Evolutionary conservation across 2,797 vertebrate genomes (phyloP).

Genomic region (Mycteria americana): DNA sequence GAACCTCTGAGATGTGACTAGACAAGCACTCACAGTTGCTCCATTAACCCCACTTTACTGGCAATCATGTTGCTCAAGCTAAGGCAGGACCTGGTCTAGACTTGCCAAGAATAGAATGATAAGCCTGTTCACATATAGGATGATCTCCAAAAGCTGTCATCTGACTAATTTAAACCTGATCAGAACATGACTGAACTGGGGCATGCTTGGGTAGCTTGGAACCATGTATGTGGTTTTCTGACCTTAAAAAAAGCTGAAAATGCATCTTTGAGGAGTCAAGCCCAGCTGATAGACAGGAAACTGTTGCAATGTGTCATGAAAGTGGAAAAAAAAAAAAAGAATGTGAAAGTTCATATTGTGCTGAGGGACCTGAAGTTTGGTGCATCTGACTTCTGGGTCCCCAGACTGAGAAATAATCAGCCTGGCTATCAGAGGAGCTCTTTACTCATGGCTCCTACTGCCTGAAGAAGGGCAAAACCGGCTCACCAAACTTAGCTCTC

Average conservation of each 20-base stretch:
- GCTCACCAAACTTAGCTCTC: neutral
- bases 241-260: neutral
- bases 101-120: neutral
- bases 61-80: neutral
- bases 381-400: neutral
- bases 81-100: neutral
- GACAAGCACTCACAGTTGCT: neutral
- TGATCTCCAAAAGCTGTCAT: neutral
- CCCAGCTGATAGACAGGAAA: neutral
- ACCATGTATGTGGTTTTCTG: neutral
- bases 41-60: neutral
- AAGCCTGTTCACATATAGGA: neutral
- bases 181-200: neutral
- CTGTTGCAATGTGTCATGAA: neutral
- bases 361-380: neutral
- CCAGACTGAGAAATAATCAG: neutral
- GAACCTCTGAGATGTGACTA: neutral
- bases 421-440: neutral
- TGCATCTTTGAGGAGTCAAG: neutral
- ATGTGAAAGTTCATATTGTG: neutral
- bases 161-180: neutral
- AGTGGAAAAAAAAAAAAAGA: neutral
- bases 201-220: rapidly evolving
- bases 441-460: neutral
- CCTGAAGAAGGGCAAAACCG: neutral